Conservation (phyloP, 2,113 vertebrate genomes). For the Etheostoma spectabile region DNA sequence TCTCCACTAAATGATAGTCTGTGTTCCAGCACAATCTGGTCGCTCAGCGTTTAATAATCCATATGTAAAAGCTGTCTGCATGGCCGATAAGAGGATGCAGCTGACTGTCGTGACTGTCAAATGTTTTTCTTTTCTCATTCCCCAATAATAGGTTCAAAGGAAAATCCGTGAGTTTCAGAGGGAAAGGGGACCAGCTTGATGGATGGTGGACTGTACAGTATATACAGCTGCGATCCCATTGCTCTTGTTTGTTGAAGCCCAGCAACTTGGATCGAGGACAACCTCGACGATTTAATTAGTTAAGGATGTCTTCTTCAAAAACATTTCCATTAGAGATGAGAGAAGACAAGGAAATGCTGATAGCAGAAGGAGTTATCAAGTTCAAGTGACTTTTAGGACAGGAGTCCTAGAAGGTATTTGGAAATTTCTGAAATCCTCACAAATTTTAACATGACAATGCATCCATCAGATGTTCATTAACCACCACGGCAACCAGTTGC, state of each 20-base stretch:
- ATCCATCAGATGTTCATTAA: constrained; percentile 80
- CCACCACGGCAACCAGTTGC: constrained; percentile 82
- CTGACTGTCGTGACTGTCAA: constrained; percentile 45
- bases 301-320: constrained; percentile 68
- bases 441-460: constrained; percentile 67
- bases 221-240: constrained; percentile 65
- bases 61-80: constrained; percentile 36
- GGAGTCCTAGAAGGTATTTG: constrained; percentile 18
- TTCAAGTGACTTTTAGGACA: constrained; percentile 20
- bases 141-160: constrained; percentile 57
- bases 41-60: constrained; percentile 49
- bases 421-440: constrained; percentile 26
- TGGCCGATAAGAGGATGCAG: constrained; percentile 47
- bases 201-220: constrained; percentile 61
- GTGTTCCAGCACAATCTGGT: constrained; percentile 44
- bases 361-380: neutral
- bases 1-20: constrained; percentile 29
- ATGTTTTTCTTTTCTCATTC: constrained; percentile 56
- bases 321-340: constrained; percentile 56
- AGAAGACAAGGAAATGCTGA: constrained; percentile 23
- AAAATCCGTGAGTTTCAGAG: constrained; percentile 41
- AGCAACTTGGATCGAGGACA: constrained; percentile 58
- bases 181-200: constrained; percentile 52
- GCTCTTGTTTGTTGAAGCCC: constrained; percentile 55
- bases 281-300: constrained; percentile 66